Evolutionary conservation across 2,797 vertebrate genomes (phyloP).

Genomic region (Coregonus ussuriensis): DNA sequence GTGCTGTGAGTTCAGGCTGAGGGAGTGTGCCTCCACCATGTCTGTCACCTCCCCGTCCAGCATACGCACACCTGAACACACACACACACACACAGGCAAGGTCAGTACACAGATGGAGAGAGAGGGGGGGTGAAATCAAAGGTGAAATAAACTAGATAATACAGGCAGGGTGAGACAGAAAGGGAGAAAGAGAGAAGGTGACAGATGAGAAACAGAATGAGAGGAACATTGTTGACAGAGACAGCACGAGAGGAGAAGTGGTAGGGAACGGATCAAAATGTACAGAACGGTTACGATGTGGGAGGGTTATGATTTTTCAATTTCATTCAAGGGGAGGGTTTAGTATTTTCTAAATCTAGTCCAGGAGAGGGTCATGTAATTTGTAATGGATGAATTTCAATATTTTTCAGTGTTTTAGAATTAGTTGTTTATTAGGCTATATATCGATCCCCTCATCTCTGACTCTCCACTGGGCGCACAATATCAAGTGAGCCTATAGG

Average conservation of each 20-base stretch:
- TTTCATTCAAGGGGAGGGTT: too few relatives aligned
- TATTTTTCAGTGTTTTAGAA: too few relatives aligned
- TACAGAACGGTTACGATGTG: too few relatives aligned
- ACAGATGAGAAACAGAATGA: not conserved
- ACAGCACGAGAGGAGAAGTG: not conserved
- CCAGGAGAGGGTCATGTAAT: too few relatives aligned
- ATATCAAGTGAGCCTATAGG: too few relatives aligned
- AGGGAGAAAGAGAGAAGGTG: conserved; percentile 11
- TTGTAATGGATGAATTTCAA: too few relatives aligned
- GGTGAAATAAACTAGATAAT: not conserved
- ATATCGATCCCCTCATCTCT: too few relatives aligned
- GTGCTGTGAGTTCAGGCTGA: conserved; percentile 92
- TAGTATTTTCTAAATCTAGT: too few relatives aligned
- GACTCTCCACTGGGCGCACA: too few relatives aligned
- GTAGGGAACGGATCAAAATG: not conserved
- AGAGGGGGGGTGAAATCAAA: not conserved
- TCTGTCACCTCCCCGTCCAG: conserved; percentile 96
- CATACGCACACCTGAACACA: conserved; percentile 89
- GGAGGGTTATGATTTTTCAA: too few relatives aligned
- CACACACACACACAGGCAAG: conserved; percentile 2
- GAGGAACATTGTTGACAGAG: not conserved
- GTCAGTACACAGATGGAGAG: conserved; percentile 12
- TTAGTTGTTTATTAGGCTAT: too few relatives aligned
- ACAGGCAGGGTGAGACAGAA: conserved; percentile 5
- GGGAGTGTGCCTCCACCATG: conserved; percentile 91